Base-by-base conservation (phyloP, 2,797 vertebrate species). In the Urocyon cinereoargenteus region DNA sequence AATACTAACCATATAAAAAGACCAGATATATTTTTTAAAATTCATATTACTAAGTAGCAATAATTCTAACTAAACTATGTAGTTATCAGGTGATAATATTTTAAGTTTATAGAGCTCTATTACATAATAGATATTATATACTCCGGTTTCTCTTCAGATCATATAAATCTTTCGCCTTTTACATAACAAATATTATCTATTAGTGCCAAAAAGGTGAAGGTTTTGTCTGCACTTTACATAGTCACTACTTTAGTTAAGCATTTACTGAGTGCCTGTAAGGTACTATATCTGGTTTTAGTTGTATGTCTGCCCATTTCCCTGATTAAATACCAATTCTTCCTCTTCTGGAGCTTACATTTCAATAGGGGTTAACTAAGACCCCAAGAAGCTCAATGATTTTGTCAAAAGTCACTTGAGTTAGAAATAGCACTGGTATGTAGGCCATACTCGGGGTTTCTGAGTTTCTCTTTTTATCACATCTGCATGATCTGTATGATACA, bases 1-100 rank as follows among this genome's bases (percentile, higher is more conserved):
- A 95, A 81, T 72, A 64, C 28, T 73, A 51, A 91, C 87, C 36
- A 94, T 40, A 61, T 3, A 4, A 21, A 87, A 96, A 94, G n/a
- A 53, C 5, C 3, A 64, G 2, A 70, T 5, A 9, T 57, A 75
- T 31, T 89, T 97, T 93, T 72, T 21, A 49, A 95, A 90, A 36
- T 51, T 34, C 16, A 86, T 59, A 59, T 93, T 66, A 68, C 8
- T 92, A 12, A 93, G 13, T 2, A 94, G n/a, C n/a, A 91, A 51
- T 90, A 89, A 77, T 81, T 90, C n/a, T 94, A 81, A 83, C 55
- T 49, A 87, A 92, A 72, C 24, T 19, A 92, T 16, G 36, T 22
- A 72, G 49, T 40, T 62, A 70, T 68, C 40, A 72, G 12, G 40
- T 57, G 12, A 94, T 81, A 85, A 79, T n/a, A 64, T 86, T 70